Evolutionary conservation across 2,888 invertebrate genomes (phyloP), one percentile per base, ranked within the genome.

Genomic region (Girardia tigrina): DNA sequence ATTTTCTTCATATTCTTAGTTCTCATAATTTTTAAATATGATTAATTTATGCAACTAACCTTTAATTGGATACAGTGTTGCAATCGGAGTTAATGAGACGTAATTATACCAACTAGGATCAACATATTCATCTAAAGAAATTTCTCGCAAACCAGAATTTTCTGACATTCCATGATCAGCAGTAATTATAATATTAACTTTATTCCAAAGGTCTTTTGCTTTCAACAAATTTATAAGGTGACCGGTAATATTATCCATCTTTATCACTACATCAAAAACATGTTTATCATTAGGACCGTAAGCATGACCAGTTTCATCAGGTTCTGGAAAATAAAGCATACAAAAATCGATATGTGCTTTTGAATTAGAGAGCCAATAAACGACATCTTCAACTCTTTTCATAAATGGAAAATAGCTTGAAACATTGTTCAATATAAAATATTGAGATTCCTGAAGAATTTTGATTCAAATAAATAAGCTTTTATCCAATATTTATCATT

Each of bases 51-150:
- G n/a, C n/a, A n/a, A n/a, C n/a, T n/a, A n/a, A n/a, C 78, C 78
- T 2, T 78, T 77, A 0, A 80, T 26, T 6, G 73, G 73, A 36
- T 73, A 73, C 16, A 73, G 28, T 26, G 73, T 42, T 4, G 20
- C 73, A 2, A 73, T 42, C n/a, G 73, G 73, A 8, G 73, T 73
- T 23, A 73, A 36, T 29, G 36, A 36, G 4, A 42, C 36, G 14
- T 28, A 79, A 79, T 8, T 79, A 77, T 26, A 78, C 77, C 74
- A 76, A 78, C 0, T 78, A 79, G 1, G 69, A 56, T 74, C 28
- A 2, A 74, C 74, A 70, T 71, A 71, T 26, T 4, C 12, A 71
- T 74, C 74, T 72, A 74, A 56, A 6, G 26, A 20, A 8, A 73
- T 42, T 42, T 36, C 16, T 14, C 73, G n/a, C 2, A 20, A 28